Evolutionary conservation across 2,797 vertebrate genomes (phyloP), one percentile per base, ranked within the genome.

Genomic region (Amniataba percoides): DNA sequence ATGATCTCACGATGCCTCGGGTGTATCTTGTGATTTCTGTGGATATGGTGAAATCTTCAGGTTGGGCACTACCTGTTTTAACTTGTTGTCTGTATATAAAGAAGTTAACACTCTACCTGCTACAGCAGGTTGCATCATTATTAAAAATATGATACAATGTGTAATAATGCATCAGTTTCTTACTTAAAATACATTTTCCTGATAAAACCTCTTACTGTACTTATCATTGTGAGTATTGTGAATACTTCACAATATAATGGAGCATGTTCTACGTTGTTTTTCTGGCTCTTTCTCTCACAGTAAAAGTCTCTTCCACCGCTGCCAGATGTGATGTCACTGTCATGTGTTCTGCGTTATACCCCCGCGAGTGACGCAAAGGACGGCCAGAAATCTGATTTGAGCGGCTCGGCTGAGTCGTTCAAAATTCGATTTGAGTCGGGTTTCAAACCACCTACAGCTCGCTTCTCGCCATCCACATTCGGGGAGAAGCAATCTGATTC

Each of bases 321-420:
- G 71, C 67, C 80, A 86, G 79, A 61, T 78, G 74, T 87, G 80
- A 90, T 68, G 72, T 87, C 84, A 90, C 56, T 67, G 0, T 78
- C 89, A 89, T 89, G 48, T 90, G 88, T 80, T 90, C 11, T 46
- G 82, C 0, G 80, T 92, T 92, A 91, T 0, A 42, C 7, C 45
- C 45, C 34, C 3, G 43, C 11, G 7, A 57, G 42, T 77, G 84
- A 82, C 14, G 64, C 62, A 69, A 68, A 64, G 65, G 58, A 68
- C 68, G 11, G 51, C 71, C 43, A 31, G 31, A 63, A 66, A 87
- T 84, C 64, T 64, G 82, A 76, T 87, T 80, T 43, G 48, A 81
- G 78, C 10, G 72, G 59, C 85, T 60, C 12, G 55, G 53, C 71
- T 56, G 27, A 75, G 56, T 45, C 49, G 0, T 71, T 75, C 53